Conservation (phyloP, 2,797 vertebrate species). For the Silurus aristotelis region DNA sequence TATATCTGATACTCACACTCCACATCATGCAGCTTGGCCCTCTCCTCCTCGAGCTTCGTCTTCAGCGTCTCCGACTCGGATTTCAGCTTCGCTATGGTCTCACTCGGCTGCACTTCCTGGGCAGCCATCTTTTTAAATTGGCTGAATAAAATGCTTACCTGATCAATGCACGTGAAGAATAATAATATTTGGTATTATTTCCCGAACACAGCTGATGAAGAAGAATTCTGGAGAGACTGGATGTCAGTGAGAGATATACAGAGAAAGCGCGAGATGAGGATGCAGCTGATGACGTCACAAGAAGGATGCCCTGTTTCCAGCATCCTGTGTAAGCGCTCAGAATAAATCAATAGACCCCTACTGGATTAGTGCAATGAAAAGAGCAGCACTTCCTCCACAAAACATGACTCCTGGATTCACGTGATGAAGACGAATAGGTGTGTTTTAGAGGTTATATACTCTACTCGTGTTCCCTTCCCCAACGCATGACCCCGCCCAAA, state of each 20-base stretch:
- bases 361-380: background rate
- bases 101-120: slow-evolving; percentile 89
- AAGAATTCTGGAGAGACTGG: background rate
- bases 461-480: no score
- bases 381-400: background rate
- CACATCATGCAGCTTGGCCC: slow-evolving; percentile 98
- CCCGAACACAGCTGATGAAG: background rate
- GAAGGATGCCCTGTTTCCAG: slow-evolving; percentile 66
- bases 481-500: no score
- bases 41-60: slow-evolving; percentile 94
- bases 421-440: background rate
- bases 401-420: no score
- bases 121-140: slow-evolving; percentile 87
- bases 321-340: slow-evolving; percentile 23
- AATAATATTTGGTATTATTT: background rate
- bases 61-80: slow-evolving; percentile 93
- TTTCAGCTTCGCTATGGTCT: slow-evolving; percentile 89
- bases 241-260: background rate
- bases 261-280: slow-evolving; percentile 63
- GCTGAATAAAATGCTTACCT: slow-evolving; percentile 43
- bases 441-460: background rate
- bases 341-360: background rate
- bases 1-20: slow-evolving; percentile 84
- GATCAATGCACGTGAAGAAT: background rate
- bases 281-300: slow-evolving; percentile 79